Conservation (phyloP, 2,113 vertebrate genomes). For the Danio rerio region DNA sequence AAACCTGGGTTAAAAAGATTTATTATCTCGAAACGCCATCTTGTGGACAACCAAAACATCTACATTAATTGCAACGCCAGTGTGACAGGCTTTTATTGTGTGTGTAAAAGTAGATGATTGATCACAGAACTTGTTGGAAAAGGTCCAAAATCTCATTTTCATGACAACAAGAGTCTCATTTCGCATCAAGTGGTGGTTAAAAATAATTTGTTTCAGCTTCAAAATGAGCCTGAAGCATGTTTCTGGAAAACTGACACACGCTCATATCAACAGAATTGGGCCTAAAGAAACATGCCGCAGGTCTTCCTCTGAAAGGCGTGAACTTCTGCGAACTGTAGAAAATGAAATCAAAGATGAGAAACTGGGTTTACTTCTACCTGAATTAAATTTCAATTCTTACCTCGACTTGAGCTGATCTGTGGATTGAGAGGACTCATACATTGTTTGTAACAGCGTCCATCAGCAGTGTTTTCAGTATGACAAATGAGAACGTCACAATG, state of each 20-base stretch:
- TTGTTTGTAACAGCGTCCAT: not conserved
- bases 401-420: not conserved
- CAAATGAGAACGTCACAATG: constrained; percentile 25
- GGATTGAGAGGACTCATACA: not conserved
- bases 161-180: not conserved
- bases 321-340: constrained; percentile 5
- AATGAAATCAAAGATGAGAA: not conserved
- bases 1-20: not conserved
- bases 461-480: not conserved
- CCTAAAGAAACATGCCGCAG: constrained; percentile 2
- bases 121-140: not conserved
- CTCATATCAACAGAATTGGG: constrained; percentile 29
- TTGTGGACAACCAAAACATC: not conserved
- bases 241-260: not conserved
- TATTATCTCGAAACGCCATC: not conserved
- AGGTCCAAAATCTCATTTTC: not conserved
- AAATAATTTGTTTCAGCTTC: no score
- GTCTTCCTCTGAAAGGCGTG: not conserved
- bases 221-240: no score
- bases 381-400: not conserved
- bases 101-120: not conserved
- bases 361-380: not conserved
- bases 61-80: not conserved
- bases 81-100: not conserved
- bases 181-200: not conserved